These are phyloP conservation scores for Pachypsylla venusta DNA, from an alignment of 1,140 invertebrate genomes.

Conservation along the genomic window DNA sequence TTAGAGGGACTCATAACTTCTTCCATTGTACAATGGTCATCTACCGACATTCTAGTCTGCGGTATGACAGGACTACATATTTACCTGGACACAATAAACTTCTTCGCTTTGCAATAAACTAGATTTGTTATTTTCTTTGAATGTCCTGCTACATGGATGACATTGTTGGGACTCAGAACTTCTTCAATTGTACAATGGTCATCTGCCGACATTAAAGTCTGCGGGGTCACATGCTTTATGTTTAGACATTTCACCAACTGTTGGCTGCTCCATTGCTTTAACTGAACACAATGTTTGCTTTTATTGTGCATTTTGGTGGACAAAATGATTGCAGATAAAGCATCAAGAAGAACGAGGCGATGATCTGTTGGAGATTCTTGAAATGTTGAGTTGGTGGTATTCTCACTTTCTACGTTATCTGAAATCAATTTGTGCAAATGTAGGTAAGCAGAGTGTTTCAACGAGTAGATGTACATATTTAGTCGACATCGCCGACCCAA, in stretches of 20 bases:
- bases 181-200: slow-evolving; percentile 31
- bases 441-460: too few relatives aligned
- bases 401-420: too few relatives aligned
- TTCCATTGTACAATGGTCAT: too few relatives aligned
- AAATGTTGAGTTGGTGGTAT: too few relatives aligned
- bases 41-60: neutral
- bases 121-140: slow-evolving; percentile 36
- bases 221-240: slow-evolving; percentile 13
- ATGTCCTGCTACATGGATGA: slow-evolving; percentile 37
- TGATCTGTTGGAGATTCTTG: too few relatives aligned
- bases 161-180: slow-evolving; percentile 30
- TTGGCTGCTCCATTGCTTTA: slow-evolving; percentile 44
- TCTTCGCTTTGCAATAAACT: slow-evolving; percentile 24
- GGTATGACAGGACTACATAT: slow-evolving; percentile 1
- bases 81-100: slow-evolving; percentile 35
- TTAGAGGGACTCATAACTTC: too few relatives aligned
- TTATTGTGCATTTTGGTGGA: slow-evolving; percentile 29
- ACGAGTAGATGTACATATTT: too few relatives aligned
- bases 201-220: slow-evolving; percentile 14
- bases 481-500: too few relatives aligned
- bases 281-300: slow-evolving; percentile 28
- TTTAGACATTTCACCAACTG: slow-evolving; percentile 33
- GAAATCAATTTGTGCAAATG: too few relatives aligned
- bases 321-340: slow-evolving; percentile 43
- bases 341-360: slow-evolving; percentile 43